These are phyloP conservation scores for Malthinus flaveolus DNA, from an alignment of 2,888 invertebrate genomes.

Conservation along the genomic window DNA sequence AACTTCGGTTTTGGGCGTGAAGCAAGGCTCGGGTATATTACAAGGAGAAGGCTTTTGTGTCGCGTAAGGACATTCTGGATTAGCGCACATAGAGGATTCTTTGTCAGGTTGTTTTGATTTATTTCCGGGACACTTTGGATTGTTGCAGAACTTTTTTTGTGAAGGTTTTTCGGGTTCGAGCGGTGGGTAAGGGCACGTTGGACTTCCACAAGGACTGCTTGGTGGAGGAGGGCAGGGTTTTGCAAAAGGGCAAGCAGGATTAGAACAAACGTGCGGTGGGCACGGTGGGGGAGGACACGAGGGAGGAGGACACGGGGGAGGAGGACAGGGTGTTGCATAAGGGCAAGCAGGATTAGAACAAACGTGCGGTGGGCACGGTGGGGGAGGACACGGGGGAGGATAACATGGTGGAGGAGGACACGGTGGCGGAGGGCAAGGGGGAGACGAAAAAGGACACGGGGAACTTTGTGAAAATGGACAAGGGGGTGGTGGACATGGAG, in stretches of 20 bases:
- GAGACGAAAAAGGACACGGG: not conserved
- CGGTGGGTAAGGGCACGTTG: not conserved
- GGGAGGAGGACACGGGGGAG: not conserved
- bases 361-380: not conserved
- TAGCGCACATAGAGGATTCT: slow-evolving; percentile 12
- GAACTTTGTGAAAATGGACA: not conserved
- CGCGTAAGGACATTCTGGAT: slow-evolving; percentile 32
- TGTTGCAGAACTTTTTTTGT: not conserved
- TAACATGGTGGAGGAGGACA: not conserved
- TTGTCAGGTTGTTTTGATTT: not conserved
- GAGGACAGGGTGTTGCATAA: not conserved
- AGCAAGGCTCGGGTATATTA: not conserved
- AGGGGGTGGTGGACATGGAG: not conserved
- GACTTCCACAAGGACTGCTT: slow-evolving; percentile 7
- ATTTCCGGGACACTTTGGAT: slow-evolving; percentile 26
- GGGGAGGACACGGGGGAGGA: not conserved
- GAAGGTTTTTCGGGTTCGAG: not conserved
- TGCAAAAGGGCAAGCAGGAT: not conserved
- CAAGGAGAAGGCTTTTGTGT: slow-evolving; percentile 9
- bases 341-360: not conserved
- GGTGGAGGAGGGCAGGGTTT: not conserved
- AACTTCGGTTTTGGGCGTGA: not conserved
- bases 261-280: not conserved
- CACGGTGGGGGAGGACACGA: not conserved
- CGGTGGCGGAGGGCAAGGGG: not conserved